These are phyloP conservation scores for Rhagophthalmus giganteus DNA, from an alignment of 2,888 invertebrate species.

Conservation along the genomic window DNA sequence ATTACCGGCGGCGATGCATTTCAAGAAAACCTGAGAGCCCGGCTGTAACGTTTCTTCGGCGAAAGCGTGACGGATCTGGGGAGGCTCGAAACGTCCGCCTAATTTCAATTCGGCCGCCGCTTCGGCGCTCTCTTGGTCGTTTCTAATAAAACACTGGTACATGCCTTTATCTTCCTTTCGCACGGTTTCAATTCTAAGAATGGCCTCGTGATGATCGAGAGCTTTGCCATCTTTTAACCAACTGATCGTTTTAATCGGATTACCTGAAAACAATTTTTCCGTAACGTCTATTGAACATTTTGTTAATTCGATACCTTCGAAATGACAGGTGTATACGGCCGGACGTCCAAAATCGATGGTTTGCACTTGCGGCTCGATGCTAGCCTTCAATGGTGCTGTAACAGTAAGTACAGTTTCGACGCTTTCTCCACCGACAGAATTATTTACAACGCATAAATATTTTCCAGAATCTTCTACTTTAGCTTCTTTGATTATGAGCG, in stretches of 20 bases:
- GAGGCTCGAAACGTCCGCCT: constrained; percentile 91
- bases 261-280: constrained; percentile 50
- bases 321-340: constrained; percentile 89
- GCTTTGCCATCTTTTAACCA: constrained; percentile 93
- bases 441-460: constrained; percentile 92
- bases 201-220: constrained; percentile 79
- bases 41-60: constrained; percentile 88
- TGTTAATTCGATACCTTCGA: constrained; percentile 62
- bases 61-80: constrained; percentile 84
- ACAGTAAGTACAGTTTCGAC: constrained; percentile 92
- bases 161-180: constrained; percentile 95
- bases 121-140: constrained; percentile 91
- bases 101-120: constrained; percentile 90
- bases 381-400: constrained; percentile 85
- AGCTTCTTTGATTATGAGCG: constrained; percentile 88
- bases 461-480: constrained; percentile 92
- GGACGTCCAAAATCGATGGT: constrained; percentile 93
- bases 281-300: neutral
- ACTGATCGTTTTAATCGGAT: constrained; percentile 86
- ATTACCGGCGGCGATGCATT: constrained; percentile 92
- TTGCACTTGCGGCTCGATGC: constrained; percentile 84
- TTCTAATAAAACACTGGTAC: constrained; percentile 95
- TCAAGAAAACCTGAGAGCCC: constrained; percentile 84
- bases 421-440: constrained; percentile 91
- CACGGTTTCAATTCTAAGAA: constrained; percentile 84